These are phyloP conservation scores for Drosophila parthenogenetica DNA, from an alignment of 2,888 invertebrate species.

Conservation along the genomic window DNA sequence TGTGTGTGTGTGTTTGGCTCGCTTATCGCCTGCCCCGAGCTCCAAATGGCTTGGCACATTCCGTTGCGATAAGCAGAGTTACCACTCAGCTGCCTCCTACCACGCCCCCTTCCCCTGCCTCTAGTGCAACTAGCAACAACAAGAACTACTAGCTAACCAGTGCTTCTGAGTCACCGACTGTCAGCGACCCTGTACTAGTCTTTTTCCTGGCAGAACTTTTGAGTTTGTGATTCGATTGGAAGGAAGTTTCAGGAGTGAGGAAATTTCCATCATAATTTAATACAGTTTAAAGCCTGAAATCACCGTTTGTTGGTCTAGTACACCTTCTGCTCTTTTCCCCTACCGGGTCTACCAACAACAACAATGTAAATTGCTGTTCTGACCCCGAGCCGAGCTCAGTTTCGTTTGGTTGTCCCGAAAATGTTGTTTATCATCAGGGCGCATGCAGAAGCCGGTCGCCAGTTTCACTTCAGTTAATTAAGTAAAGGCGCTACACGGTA, in stretches of 20 bases:
- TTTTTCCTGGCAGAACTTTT: neutral
- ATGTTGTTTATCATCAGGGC: conserved; percentile 69
- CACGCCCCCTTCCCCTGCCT: neutral
- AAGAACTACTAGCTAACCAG: neutral
- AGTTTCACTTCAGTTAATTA: conserved; percentile 80
- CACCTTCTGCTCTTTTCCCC: neutral
- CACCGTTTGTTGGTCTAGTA: too few species aligned
- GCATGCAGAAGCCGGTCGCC: conserved; percentile 64
- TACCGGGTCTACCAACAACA: conserved; percentile 22
- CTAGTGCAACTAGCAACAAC: neutral
- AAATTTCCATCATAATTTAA: too few species aligned
- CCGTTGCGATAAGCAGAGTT: conserved; percentile 70
- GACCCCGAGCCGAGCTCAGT: neutral
- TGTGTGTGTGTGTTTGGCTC: conserved; percentile 37
- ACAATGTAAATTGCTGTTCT: conserved; percentile 24
- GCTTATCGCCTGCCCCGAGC: conserved; percentile 68
- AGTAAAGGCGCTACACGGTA: conserved; percentile 64
- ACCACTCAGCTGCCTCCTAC: conserved; percentile 27
- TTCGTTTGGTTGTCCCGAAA: conserved; percentile 44
- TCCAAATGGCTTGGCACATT: conserved; percentile 81
- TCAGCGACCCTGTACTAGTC: neutral
- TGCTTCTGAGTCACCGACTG: too few species aligned
- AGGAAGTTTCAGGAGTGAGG: too few species aligned
- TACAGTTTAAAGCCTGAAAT: too few species aligned
- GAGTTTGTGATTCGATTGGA: neutral